Conservation (phyloP, 2,113 vertebrate genomes). For the Setophaga kirtlandii region DNA sequence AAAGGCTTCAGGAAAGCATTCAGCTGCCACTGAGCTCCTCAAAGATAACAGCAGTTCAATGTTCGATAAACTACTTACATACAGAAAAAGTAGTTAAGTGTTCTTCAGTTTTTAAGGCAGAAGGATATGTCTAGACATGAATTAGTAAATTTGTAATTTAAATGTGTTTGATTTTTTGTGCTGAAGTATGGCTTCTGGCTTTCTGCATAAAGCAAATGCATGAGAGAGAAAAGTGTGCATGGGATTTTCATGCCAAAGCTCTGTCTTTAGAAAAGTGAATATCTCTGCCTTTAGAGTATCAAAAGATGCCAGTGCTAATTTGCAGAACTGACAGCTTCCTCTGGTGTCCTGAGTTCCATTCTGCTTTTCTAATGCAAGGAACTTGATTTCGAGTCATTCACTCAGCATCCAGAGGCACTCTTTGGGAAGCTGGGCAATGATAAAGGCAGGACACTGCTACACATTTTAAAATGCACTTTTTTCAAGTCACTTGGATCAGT, state of each 20-base stretch:
- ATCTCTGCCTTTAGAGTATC: background rate
- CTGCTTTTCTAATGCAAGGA: background rate
- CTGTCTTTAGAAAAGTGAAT: background rate
- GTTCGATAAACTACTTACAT: background rate
- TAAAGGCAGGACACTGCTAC: background rate
- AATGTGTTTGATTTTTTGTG: background rate
- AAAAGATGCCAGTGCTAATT: background rate
- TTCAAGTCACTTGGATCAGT: background rate
- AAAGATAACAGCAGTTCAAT: constrained; percentile 19
- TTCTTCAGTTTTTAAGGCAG: background rate
- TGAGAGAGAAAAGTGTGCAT: background rate
- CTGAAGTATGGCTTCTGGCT: constrained; percentile 6
- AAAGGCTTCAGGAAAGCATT: background rate
- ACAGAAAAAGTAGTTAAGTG: background rate
- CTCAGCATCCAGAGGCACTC: background rate
- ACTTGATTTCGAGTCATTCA: background rate
- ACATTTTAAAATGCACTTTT: background rate
- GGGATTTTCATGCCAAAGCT: background rate
- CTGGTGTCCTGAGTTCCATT: background rate
- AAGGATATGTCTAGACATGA: background rate
- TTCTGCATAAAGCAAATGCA: background rate
- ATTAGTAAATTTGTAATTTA: constrained; percentile 22
- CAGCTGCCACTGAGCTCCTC: background rate
- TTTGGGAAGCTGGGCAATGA: background rate
- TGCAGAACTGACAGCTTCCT: background rate